These are phyloP conservation scores for Ptychodera flava DNA, from an alignment of 35 echinoderm and acorn worm genomes.

Conservation along the genomic window DNA sequence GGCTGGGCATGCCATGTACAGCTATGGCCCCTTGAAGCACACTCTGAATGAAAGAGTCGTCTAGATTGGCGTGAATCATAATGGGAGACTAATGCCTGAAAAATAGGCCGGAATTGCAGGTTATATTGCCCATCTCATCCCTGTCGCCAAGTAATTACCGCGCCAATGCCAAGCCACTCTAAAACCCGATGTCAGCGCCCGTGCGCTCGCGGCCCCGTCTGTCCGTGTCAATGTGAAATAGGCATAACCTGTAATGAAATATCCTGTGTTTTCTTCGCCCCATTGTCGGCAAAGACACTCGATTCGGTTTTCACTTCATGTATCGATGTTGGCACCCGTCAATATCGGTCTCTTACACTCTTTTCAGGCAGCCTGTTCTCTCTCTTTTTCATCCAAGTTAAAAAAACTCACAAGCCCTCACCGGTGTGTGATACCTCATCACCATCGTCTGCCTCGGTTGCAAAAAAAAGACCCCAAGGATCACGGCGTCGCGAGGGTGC, in stretches of 20 bases:
- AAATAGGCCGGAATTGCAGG: background rate
- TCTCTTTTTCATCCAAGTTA: background rate
- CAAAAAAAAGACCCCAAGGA: too few species aligned
- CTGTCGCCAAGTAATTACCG: background rate
- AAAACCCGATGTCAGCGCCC: background rate
- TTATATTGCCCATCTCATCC: background rate
- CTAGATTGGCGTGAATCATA: background rate
- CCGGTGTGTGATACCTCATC: background rate
- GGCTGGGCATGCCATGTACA: background rate
- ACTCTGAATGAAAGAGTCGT: background rate
- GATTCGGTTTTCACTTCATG: background rate
- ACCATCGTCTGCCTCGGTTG: background rate
- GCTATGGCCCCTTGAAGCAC: background rate
- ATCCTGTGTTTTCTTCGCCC: background rate
- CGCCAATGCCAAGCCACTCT: background rate
- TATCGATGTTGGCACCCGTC: background rate
- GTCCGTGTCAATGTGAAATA: background rate
- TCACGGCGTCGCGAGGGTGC: too few species aligned
- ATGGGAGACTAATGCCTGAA: background rate
- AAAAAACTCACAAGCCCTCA: background rate
- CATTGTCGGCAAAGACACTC: background rate
- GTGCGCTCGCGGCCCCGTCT: background rate
- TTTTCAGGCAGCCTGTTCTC: too few species aligned
- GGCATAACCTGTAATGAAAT: background rate
- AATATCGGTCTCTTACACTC: background rate